These are phyloP conservation scores for Saiga tatarica DNA, from an alignment of 2,113 vertebrate species.

Conservation along the genomic window DNA sequence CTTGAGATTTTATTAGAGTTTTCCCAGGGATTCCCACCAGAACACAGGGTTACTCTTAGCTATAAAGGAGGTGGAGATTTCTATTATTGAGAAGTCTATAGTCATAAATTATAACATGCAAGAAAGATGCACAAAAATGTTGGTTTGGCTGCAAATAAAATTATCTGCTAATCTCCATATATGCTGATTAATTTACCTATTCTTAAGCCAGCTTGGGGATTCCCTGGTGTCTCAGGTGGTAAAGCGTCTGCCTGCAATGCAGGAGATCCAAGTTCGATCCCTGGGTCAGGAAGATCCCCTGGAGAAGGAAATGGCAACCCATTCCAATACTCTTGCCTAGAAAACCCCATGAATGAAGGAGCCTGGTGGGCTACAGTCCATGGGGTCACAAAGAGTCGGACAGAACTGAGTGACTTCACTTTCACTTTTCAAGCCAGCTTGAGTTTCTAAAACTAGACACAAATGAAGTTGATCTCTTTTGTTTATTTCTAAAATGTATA, in stretches of 20 bases:
- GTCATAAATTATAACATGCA: not conserved
- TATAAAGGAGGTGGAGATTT: not conserved
- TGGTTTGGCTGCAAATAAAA: not conserved
- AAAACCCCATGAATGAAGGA: no score
- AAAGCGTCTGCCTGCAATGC: no score
- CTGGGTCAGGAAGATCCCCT: no score
- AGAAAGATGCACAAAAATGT: not conserved
- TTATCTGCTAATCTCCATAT: not conserved
- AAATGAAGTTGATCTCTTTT: not conserved
- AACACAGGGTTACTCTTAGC: not conserved
- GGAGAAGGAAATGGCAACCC: no score
- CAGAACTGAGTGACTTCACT: not conserved
- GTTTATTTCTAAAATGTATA: not conserved
- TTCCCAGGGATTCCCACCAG: not conserved
- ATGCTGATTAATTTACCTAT: not conserved
- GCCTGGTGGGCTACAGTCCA: not conserved
- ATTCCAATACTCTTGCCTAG: no score
- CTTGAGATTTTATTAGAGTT: not conserved
- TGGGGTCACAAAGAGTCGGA: not conserved
- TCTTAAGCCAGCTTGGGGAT: no score
- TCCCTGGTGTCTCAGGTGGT: no score
- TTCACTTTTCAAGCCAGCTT: not conserved
- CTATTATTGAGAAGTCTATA: not conserved
- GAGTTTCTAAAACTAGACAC: not conserved
- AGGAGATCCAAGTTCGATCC: accelerated